A percentile compares a stretch with the other conserved stretches of the same genome.
These are phyloP conservation scores for Chloebia gouldiae DNA, from an alignment of 2,113 vertebrate genomes.

Conservation along the genomic window DNA sequence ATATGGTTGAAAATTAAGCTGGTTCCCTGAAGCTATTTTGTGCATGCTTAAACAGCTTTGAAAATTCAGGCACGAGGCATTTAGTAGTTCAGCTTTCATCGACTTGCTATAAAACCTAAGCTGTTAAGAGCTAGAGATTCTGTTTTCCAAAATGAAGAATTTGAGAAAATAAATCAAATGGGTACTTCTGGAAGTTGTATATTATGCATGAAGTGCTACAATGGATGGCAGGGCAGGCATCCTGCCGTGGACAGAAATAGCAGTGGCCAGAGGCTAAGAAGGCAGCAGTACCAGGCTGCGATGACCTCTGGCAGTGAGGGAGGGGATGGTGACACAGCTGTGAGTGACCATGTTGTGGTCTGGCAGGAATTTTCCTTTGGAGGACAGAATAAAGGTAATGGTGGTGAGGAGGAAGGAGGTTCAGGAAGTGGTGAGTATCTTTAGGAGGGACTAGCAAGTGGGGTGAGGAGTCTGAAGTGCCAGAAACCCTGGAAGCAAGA, in stretches of 20 bases:
- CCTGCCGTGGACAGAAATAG: background rate
- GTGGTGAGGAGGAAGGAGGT: background rate
- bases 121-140: background rate
- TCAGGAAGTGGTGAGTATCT: background rate
- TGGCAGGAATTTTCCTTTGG: background rate
- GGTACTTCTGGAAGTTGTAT: background rate
- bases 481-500: background rate
- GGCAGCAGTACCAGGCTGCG: accelerated
- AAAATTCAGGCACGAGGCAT: background rate
- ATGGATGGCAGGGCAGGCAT: background rate
- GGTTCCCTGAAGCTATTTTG: background rate
- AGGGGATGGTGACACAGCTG: background rate
- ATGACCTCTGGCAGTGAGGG: background rate
- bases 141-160: background rate
- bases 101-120: background rate
- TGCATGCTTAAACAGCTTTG: background rate
- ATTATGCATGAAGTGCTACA: background rate
- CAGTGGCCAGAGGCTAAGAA: background rate
- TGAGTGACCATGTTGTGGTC: background rate
- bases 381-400: accelerated
- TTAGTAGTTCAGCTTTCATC: background rate
- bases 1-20: background rate
- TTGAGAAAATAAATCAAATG: background rate
- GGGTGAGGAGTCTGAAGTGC: background rate
- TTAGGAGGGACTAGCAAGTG: background rate